A percentile compares a stretch with the other conserved stretches of the same genome.
These are phyloP conservation scores for Oxytorus armatus DNA, from an alignment of 2,888 invertebrate genomes.

Conservation along the genomic window DNA sequence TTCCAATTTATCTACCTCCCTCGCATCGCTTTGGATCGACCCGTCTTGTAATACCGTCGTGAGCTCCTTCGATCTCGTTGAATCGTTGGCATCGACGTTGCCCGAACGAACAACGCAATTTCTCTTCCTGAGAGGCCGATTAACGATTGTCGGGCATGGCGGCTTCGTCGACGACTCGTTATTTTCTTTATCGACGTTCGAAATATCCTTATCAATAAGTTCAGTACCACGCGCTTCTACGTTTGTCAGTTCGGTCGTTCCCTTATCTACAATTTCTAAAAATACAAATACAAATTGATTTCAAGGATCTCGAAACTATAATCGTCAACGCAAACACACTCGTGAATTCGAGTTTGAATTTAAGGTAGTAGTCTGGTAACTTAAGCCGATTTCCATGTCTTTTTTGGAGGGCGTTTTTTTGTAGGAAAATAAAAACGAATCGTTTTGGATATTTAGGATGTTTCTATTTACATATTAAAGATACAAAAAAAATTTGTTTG, in stretches of 20 bases:
- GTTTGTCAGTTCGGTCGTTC: constrained; percentile 21
- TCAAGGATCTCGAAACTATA: too few relatives aligned
- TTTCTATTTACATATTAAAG: too few relatives aligned
- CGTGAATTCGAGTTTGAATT: too few relatives aligned
- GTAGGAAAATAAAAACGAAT: too few relatives aligned
- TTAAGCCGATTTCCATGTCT: too few relatives aligned
- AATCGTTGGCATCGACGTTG: constrained; percentile 11
- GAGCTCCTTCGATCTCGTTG: constrained; percentile 1
- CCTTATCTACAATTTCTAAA: constrained; percentile 42
- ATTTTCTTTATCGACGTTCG: constrained; percentile 47
- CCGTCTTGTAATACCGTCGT: constrained; percentile 5
- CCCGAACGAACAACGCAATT: constrained; percentile 63
- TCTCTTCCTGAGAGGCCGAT: constrained; percentile 69
- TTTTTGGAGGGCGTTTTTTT: too few relatives aligned
- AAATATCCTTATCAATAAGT: background rate
- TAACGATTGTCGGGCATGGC: constrained; percentile 17
- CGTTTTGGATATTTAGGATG: too few relatives aligned
- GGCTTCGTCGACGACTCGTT: constrained; percentile 26
- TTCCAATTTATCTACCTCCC: constrained; percentile 23
- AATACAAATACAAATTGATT: background rate
- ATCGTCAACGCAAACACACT: too few relatives aligned
- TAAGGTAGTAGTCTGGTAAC: too few relatives aligned
- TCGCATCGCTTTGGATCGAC: background rate
- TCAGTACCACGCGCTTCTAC: constrained; percentile 9
- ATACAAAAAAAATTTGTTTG: too few relatives aligned